Percentiles rank a stretch among this genome's conserved stretches.
These are phyloP conservation scores for Anoplopoma fimbria DNA, from an alignment of 2,113 vertebrate species.

Conservation along the genomic window DNA sequence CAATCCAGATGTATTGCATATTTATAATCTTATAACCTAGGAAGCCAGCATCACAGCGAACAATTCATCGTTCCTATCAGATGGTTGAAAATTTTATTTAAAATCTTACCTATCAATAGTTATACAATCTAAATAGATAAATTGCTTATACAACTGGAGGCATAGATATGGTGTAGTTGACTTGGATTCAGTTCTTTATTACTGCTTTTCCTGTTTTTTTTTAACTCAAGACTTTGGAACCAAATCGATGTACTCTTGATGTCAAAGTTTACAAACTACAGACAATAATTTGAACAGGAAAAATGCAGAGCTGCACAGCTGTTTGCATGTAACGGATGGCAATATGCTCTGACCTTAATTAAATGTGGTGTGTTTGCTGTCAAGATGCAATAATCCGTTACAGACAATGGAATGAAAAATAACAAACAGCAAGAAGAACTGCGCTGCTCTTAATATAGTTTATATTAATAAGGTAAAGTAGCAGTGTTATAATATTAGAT, in stretches of 20 bases:
- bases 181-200: not conserved
- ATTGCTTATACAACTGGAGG: not conserved
- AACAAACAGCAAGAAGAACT: too few species aligned
- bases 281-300: not conserved
- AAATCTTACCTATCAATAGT: not conserved
- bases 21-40: not conserved
- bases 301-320: not conserved
- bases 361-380: not conserved
- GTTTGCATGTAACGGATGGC: not conserved
- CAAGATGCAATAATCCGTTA: not conserved
- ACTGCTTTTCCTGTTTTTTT: not conserved
- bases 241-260: not conserved
- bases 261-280: not conserved
- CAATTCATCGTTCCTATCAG: not conserved
- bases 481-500: too few species aligned
- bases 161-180: too few species aligned
- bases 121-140: not conserved
- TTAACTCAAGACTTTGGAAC: not conserved
- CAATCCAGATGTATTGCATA: not conserved
- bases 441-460: too few species aligned
- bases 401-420: not conserved
- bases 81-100: not conserved
- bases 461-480: too few species aligned
- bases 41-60: not conserved
- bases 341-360: not conserved